Percentiles rank a stretch among this genome's conserved stretches.
Conservation (phyloP, 2,888 invertebrate genomes). For the Sinohyriopsis cumingii region DNA sequence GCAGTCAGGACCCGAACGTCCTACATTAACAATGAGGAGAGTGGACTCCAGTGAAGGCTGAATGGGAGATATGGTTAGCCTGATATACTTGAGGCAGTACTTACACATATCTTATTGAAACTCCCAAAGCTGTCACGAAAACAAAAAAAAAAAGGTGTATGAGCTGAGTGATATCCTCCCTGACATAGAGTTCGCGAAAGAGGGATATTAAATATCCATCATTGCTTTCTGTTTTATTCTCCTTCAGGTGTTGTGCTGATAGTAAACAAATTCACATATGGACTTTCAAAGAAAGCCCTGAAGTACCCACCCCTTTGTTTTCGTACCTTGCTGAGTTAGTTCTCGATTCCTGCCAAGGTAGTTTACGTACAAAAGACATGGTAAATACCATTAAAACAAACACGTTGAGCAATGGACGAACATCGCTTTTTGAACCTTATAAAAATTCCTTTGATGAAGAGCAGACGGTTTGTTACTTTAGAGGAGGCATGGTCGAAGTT, state of each 20-base stretch:
- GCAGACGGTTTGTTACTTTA: too few species aligned
- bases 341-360: background rate
- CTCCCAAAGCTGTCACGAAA: conserved; percentile 5
- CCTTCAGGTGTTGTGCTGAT: conserved; percentile 10
- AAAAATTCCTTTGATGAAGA: background rate
- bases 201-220: too few species aligned
- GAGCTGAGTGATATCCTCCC: conserved; percentile 12
- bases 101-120: too few species aligned
- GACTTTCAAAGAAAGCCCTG: too few species aligned
- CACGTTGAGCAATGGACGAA: too few species aligned
- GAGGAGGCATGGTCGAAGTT: too few species aligned
- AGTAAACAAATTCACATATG: conserved; percentile 9
- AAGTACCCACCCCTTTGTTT: too few species aligned
- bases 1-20: conserved; percentile 20
- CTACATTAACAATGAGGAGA: conserved; percentile 4
- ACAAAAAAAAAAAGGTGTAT: conserved; percentile 7
- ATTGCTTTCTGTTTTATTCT: conserved; percentile 14
- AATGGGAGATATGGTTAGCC: conserved; percentile 22
- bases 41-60: conserved; percentile 11
- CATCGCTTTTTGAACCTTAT: background rate
- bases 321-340: conserved; percentile 4
- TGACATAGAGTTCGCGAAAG: conserved; percentile 8
- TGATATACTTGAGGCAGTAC: conserved; percentile 11
- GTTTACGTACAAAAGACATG: conserved; percentile 10
- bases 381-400: background rate